Evolutionary conservation across 2,113 vertebrate species (phyloP).

Genomic region (Eurypyga helias): DNA sequence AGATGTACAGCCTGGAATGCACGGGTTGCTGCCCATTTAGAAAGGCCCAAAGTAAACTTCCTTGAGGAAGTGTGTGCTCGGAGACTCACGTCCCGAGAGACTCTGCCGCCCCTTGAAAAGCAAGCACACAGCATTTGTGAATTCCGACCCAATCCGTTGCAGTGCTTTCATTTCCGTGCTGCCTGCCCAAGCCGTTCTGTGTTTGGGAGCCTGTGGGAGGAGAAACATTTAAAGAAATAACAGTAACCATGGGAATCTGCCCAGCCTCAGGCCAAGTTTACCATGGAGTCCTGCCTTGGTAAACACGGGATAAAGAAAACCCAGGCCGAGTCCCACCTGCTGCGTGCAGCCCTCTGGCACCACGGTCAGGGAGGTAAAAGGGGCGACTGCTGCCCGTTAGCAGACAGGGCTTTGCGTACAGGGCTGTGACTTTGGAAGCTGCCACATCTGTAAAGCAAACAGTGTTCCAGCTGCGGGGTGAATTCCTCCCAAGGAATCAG

Average conservation of each 20-base stretch:
- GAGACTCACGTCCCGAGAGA: not conserved
- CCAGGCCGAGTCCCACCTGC: not conserved
- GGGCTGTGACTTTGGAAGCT: not conserved
- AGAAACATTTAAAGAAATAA: not conserved
- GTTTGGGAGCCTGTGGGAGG: not conserved
- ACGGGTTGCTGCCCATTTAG: not conserved
- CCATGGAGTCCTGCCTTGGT: slow-evolving; percentile 12
- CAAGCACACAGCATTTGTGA: not conserved
- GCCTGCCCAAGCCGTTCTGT: not conserved
- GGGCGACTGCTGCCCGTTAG: not conserved
- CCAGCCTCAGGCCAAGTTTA: not conserved
- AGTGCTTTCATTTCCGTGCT: not conserved
- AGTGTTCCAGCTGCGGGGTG: not conserved
- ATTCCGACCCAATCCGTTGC: not conserved
- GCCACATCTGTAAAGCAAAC: not conserved
- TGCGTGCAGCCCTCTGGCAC: not conserved
- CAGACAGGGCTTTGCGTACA: accelerated
- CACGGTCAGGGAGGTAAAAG: not conserved
- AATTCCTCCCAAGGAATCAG: not conserved
- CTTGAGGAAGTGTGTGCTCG: slow-evolving; percentile 18
- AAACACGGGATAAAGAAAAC: not conserved
- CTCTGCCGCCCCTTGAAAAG: not conserved
- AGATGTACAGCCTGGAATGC: not conserved
- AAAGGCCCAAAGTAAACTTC: slow-evolving; percentile 52
- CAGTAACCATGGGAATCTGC: not conserved